phyloP scores from a whole-genome alignment of 2,113 vertebrate genomes.

The Mobula hypostoma region DNA sequence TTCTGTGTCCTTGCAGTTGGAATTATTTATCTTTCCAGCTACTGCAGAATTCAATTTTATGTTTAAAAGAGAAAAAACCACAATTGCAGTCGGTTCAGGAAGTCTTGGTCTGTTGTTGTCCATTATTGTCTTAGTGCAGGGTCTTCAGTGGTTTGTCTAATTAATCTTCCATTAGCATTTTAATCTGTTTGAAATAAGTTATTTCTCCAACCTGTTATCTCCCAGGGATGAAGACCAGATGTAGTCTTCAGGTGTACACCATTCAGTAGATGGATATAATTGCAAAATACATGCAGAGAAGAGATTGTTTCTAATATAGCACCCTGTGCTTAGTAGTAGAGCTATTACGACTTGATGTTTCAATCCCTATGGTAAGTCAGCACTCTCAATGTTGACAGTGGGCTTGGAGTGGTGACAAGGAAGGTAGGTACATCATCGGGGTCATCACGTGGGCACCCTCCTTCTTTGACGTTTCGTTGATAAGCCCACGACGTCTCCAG shows the following conservation, averaged over 20 bases:
- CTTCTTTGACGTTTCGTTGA: too few relatives aligned
- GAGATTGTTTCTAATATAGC: neutral
- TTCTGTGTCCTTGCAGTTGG: neutral
- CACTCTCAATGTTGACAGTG: too few relatives aligned
- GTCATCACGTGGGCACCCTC: too few relatives aligned
- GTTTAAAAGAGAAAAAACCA: neutral
- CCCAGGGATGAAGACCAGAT: neutral
- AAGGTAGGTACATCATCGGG: too few relatives aligned
- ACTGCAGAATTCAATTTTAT: neutral
- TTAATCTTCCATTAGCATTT: neutral
- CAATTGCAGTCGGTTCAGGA: neutral
- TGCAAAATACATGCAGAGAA: neutral
- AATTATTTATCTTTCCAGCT: neutral
- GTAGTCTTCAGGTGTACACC: neutral
- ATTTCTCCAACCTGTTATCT: neutral
- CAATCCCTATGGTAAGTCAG: too few relatives aligned
- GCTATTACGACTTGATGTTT: too few relatives aligned
- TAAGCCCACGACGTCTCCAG: too few relatives aligned
- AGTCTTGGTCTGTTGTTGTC: neutral
- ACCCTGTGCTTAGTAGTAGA: neutral
- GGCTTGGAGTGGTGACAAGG: too few relatives aligned
- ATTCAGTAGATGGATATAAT: neutral
- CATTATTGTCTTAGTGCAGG: neutral
- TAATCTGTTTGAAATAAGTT: neutral
- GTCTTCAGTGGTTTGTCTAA: neutral